Base-by-base conservation (phyloP, 2,113 vertebrate species). In the Rhombomys opimus region DNA sequence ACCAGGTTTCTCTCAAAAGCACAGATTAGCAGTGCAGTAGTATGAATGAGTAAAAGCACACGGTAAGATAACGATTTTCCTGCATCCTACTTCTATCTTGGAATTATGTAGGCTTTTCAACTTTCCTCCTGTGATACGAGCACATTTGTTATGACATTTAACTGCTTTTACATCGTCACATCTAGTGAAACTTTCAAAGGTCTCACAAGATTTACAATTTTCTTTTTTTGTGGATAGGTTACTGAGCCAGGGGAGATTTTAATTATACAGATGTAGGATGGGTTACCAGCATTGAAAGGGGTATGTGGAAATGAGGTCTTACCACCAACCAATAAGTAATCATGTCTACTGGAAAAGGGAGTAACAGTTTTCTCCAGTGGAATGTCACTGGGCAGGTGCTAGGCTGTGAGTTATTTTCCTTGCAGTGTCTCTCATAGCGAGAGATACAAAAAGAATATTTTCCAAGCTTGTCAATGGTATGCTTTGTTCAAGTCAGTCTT, bases 401-500 rank as follows among this genome's bases (percentile, higher is more conserved):
- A 52, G 68, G 41, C 7, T 35, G 70, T 13, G 25, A 87, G 92
- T 59, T 84, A 15, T 80, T 91, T 95, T 89, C 75, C 35, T 94
- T 93, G 35, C 32, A 85, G 38, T 2, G 12, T 73, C 41, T 97
- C 81, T 96, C 38, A 41, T 73, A 85, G 90, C 88, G 70, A 94
- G 85, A 92, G 52, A 77, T 61, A 81, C 3, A 15, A 94, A 87
- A 90, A 93, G 73, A 76, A 73, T 94, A 86, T 92, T 15, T 85
- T 94, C 20, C 25, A 90, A 94, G 41, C 70, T 82, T 96, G 94
- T 96, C 95, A 87, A 78, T 90, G 89, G 7, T 18, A n/a, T 88
- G 80, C 63, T 92, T 96, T 96, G 81, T 92, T 91, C 61, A 97
- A 88, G 75, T 77, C 91, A 92, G 85, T 73, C 81, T 81, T 97